These are phyloP conservation scores for Spinibarbus caldwelli DNA, from an alignment of 2,797 vertebrate genomes.

Conservation along the genomic window DNA sequence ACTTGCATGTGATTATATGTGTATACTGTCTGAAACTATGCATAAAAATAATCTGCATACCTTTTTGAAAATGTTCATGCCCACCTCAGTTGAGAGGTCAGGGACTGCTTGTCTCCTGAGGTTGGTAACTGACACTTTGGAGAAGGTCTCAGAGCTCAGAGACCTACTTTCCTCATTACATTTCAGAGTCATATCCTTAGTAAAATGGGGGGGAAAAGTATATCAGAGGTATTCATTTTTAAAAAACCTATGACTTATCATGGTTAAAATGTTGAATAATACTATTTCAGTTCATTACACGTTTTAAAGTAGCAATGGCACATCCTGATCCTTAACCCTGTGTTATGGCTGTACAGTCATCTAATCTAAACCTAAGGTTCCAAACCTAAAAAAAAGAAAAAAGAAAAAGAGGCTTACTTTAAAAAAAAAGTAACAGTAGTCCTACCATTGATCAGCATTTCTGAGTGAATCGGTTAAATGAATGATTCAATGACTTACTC, in stretches of 20 bases:
- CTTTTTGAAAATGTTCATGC: constrained; percentile 98
- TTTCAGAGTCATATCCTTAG: constrained; percentile 94
- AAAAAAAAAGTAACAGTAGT: too few species aligned
- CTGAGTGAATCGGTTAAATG: too few species aligned
- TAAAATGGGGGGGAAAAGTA: not conserved
- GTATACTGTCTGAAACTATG: too few species aligned
- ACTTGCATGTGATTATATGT: too few species aligned
- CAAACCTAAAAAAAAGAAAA: too few species aligned
- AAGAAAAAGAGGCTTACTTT: too few species aligned
- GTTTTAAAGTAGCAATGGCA: not conserved
- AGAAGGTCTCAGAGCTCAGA: constrained; percentile 91
- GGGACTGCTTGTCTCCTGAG: constrained; percentile 93
- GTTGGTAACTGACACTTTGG: constrained; percentile 93
- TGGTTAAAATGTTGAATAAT: not conserved
- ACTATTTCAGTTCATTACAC: not conserved
- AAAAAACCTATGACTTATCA: not conserved
- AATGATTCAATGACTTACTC: too few species aligned
- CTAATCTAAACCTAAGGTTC: too few species aligned
- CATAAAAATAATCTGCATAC: too few species aligned
- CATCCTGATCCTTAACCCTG: too few species aligned
- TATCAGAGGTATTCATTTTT: not conserved
- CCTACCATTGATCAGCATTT: too few species aligned
- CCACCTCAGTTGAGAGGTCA: constrained; percentile 93
- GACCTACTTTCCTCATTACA: constrained; percentile 95
- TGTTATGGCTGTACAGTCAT: too few species aligned